phyloP scores from a whole-genome alignment of 2,797 vertebrate genomes.

The Eptatretus atami region DNA sequence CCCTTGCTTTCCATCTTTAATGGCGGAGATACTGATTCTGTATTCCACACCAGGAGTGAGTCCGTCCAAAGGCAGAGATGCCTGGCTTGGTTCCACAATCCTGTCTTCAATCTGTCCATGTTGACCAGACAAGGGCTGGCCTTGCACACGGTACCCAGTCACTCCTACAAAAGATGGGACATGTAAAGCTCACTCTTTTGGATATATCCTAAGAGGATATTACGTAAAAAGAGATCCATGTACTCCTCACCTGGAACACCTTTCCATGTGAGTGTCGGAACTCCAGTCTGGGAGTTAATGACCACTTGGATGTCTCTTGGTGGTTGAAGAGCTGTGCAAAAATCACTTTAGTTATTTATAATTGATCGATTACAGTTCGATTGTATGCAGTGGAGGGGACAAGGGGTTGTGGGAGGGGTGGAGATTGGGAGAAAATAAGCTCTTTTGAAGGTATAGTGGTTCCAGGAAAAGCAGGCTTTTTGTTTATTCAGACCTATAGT shows the following conservation, averaged over 20 bases:
- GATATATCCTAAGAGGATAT: background rate
- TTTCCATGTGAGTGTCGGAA: constrained; percentile 44
- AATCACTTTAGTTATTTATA: background rate
- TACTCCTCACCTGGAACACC: constrained; percentile 16
- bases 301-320: constrained; percentile 43
- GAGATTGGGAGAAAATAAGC: background rate
- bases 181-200: no score
- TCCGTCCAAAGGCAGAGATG: constrained; percentile 61
- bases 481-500: no score
- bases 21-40: constrained; percentile 82
- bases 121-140: background rate
- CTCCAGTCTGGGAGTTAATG: constrained; percentile 31
- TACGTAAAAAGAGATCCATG: background rate
- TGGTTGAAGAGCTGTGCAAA: constrained; percentile 25
- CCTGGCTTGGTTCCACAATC: constrained; percentile 45
- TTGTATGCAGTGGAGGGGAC: no score
- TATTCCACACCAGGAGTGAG: constrained; percentile 47
- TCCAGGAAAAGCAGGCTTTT: background rate
- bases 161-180: constrained; percentile 9
- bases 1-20: constrained; percentile 73
- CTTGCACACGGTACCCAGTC: constrained; percentile 15
- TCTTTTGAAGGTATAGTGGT: background rate
- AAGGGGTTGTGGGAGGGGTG: background rate
- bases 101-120: constrained; percentile 21
- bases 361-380: no score